Evolutionary conservation across 2,888 invertebrate genomes (phyloP).

Genomic region (Pyrrhosoma nymphula): DNA sequence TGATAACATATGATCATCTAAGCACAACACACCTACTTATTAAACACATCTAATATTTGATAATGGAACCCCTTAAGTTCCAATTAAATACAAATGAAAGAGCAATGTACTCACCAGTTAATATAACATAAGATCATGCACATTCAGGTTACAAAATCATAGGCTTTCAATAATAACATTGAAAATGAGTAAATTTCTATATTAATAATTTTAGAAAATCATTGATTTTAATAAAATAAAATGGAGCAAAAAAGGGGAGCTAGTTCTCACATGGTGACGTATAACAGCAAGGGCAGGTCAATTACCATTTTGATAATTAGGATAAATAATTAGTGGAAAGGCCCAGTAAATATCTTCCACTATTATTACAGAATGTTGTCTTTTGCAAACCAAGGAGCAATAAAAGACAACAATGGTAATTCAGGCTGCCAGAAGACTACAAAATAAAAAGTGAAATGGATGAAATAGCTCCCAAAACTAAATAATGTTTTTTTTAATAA

Average conservation of each 20-base stretch:
- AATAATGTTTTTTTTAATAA: neutral
- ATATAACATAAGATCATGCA: neutral
- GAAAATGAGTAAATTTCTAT: neutral
- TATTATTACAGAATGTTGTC: neutral
- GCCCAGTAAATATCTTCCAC: constrained; percentile 46
- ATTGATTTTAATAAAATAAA: neutral
- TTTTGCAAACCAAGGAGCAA: constrained; percentile 40
- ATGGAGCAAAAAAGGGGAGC: neutral
- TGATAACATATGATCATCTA: too few species aligned
- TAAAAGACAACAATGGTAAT: constrained; percentile 61
- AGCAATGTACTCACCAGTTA: neutral
- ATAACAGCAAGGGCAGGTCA: neutral
- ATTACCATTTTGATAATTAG: neutral
- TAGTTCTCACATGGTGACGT: neutral
- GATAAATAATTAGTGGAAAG: constrained; percentile 39
- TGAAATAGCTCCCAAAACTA: neutral
- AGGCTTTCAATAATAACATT: neutral
- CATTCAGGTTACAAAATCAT: neutral
- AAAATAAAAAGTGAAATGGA: neutral
- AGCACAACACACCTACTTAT: too few species aligned
- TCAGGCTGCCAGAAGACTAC: neutral
- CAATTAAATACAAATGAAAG: neutral
- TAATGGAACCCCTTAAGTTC: neutral
- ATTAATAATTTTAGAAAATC: too few species aligned
- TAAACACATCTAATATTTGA: too few species aligned